Conservation (phyloP, 2,797 vertebrate species). For the Harpagifer antarcticus region DNA sequence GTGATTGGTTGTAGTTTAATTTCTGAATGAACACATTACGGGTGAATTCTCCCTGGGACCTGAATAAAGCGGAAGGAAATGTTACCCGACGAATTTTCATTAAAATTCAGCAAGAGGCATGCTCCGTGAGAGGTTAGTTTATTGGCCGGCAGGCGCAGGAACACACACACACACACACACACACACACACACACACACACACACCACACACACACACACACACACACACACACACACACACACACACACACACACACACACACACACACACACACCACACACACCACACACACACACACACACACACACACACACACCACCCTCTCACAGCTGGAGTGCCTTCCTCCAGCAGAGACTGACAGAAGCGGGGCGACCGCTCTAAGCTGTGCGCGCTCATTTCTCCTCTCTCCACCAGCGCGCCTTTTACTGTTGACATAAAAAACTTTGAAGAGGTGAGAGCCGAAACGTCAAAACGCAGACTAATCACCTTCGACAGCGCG, state of each 20-base stretch:
- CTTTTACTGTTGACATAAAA: slow-evolving; percentile 59
- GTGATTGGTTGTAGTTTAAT: slow-evolving; percentile 21
- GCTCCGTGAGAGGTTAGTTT: slow-evolving; percentile 80
- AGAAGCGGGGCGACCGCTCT: slow-evolving; percentile 78
- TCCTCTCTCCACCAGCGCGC: slow-evolving; percentile 55
- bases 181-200: slow-evolving; percentile 25
- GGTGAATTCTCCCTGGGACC: slow-evolving; percentile 34
- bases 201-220: slow-evolving; percentile 19
- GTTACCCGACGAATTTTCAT: slow-evolving; percentile 67
- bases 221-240: neutral
- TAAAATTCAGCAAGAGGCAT: slow-evolving; percentile 77
- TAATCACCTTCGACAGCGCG: slow-evolving; percentile 52
- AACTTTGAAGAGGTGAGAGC: slow-evolving; percentile 72
- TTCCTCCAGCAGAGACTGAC: slow-evolving; percentile 75
- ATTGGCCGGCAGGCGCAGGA: slow-evolving; percentile 68
- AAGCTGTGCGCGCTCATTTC: slow-evolving; percentile 71
- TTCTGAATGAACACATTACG: slow-evolving; percentile 42
- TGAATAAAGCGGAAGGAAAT: slow-evolving; percentile 50
- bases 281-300: slow-evolving; percentile 31
- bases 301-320: slow-evolving; percentile 14
- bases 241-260: slow-evolving; percentile 22
- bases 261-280: slow-evolving; percentile 11
- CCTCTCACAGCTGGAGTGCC: slow-evolving; percentile 72
- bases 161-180: slow-evolving; percentile 27
- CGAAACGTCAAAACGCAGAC: slow-evolving; percentile 45